Conservation (phyloP, 2,113 vertebrate species). For the Platanista minor region DNA sequence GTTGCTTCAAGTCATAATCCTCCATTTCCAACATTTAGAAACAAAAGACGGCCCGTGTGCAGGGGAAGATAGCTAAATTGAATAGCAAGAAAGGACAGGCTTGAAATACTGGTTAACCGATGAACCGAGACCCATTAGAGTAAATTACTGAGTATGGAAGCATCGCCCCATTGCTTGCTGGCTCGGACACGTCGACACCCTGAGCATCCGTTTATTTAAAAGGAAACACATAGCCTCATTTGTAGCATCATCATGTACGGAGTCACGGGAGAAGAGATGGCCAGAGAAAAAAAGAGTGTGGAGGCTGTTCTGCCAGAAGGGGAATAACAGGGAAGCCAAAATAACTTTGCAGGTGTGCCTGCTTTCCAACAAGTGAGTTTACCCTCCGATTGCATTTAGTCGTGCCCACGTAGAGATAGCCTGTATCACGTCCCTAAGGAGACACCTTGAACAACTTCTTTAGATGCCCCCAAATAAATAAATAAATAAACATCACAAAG, state of each 20-base stretch:
- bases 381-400: not conserved
- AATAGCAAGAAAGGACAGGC: slow-evolving; percentile 71
- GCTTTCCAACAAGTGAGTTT: not conserved
- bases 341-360: not conserved
- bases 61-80: slow-evolving; percentile 64
- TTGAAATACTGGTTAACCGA: slow-evolving; percentile 75
- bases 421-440: not conserved
- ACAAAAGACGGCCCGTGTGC: slow-evolving; percentile 63
- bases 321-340: not conserved
- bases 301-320: not conserved
- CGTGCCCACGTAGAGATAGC: not conserved
- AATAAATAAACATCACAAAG: slow-evolving; percentile 48
- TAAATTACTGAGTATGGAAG: slow-evolving; percentile 63
- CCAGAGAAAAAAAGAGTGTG: not conserved
- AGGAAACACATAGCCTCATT: slow-evolving; percentile 48
- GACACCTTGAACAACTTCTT: not conserved
- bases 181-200: not conserved
- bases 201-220: slow-evolving; percentile 64
- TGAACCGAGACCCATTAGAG: slow-evolving; percentile 72
- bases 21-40: slow-evolving; percentile 71
- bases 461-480: not conserved
- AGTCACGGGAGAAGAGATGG: not conserved
- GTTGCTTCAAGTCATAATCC: slow-evolving; percentile 75
- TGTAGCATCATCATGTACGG: not conserved
- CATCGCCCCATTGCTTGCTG: slow-evolving; percentile 47